Evolutionary conservation across 2,113 vertebrate genomes (phyloP).

Genomic region (Burhinus bistriatus): DNA sequence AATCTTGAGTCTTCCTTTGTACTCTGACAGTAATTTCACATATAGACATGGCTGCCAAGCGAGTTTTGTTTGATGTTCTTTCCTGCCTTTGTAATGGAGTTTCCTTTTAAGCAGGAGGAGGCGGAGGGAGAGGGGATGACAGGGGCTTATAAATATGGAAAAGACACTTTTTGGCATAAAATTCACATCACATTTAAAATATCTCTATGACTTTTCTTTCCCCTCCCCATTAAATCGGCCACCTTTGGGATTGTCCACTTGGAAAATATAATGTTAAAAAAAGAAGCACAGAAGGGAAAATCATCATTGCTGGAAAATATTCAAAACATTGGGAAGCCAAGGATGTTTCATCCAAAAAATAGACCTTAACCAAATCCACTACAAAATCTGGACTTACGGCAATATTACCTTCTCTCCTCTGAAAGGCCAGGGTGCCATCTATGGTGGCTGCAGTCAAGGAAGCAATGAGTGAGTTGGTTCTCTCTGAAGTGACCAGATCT

Average conservation of each 20-base stretch:
- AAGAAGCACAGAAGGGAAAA: conserved; percentile 5
- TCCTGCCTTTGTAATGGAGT: conserved; percentile 81
- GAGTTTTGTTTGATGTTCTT: conserved; percentile 77
- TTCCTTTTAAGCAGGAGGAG: conserved; percentile 72
- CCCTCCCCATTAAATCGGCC: neutral
- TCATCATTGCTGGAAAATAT: conserved; percentile 24
- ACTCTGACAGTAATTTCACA: conserved; percentile 73
- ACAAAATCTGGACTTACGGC: neutral
- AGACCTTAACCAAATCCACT: neutral
- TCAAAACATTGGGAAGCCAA: neutral
- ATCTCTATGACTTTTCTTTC: neutral
- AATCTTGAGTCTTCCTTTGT: conserved; percentile 76
- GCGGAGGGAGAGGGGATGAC: conserved; percentile 56
- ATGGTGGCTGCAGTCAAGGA: neutral
- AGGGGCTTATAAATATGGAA: conserved; percentile 69
- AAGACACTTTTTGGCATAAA: conserved; percentile 65
- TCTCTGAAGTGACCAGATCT: neutral
- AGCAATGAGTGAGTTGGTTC: neutral
- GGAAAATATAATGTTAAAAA: conserved; percentile 40
- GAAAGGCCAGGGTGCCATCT: neutral
- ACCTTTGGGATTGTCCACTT: conserved; percentile 33
- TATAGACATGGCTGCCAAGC: conserved; percentile 69
- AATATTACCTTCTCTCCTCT: neutral
- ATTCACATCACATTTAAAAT: neutral
- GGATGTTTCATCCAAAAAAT: neutral